Conservation (phyloP, 2,113 vertebrate genomes). For the Cricetomys ansorgei region DNA sequence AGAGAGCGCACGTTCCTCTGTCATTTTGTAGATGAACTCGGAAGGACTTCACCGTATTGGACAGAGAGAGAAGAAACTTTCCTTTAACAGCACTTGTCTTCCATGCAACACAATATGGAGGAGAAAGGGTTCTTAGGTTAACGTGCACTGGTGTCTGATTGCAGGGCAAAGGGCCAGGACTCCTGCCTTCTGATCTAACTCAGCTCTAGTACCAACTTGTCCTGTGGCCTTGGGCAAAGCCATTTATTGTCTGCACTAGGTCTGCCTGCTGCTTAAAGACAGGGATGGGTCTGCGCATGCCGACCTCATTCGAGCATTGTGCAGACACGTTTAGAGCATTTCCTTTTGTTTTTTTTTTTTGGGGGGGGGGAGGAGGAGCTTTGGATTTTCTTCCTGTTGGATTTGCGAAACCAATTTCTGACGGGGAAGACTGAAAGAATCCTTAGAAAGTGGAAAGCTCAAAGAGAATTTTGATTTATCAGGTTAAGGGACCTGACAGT, state of each 20-base stretch:
- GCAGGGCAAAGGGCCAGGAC: conserved; percentile 54
- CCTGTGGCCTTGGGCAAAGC: conserved; percentile 56
- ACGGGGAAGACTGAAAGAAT: conserved; percentile 42
- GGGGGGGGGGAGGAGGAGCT: background rate
- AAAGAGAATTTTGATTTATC: conserved; percentile 44
- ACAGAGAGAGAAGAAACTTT: background rate
- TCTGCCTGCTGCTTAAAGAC: conserved; percentile 63
- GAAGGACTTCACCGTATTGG: background rate
- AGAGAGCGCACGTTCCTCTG: background rate
- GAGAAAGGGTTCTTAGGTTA: conserved; percentile 37
- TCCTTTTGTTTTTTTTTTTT: background rate
- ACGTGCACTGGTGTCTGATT: conserved; percentile 38
- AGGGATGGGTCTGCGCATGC: background rate
- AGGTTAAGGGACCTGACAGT: conserved; percentile 3
- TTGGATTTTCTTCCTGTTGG: conserved; percentile 38
- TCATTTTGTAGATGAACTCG: background rate
- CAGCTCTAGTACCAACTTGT: conserved; percentile 63
- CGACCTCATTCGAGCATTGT: conserved; percentile 45
- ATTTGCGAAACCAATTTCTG: background rate
- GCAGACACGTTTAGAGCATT: conserved; percentile 17
- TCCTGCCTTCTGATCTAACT: conserved; percentile 50
- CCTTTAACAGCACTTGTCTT: conserved; percentile 23
- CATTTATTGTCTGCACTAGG: background rate
- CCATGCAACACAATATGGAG: background rate
- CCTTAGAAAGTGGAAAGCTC: background rate